A percentile compares a stretch with the other conserved stretches of the same genome.
These are phyloP conservation scores for Vicugna pacos DNA, from an alignment of 2,113 vertebrate genomes.

Conservation along the genomic window DNA sequence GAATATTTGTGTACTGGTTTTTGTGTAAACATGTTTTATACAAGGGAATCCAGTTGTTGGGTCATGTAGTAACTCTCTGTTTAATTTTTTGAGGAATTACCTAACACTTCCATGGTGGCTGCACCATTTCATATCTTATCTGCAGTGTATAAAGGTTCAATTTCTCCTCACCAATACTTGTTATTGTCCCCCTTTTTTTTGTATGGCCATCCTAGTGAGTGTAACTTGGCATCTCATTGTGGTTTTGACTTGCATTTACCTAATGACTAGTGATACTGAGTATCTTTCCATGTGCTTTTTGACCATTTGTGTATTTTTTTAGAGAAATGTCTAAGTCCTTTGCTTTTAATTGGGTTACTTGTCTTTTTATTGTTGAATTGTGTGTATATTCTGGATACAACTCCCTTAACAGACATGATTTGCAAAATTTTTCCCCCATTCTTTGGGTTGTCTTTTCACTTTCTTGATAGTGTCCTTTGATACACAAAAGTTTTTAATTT, in stretches of 20 bases:
- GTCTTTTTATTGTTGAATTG: not conserved
- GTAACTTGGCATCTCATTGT: not conserved
- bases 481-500: not conserved
- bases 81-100: conserved; percentile 4
- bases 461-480: not conserved
- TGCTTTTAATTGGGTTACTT: conserved; percentile 20
- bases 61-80: not conserved
- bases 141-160: not conserved
- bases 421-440: not conserved
- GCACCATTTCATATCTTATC: not conserved
- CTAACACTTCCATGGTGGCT: not conserved
- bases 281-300: not conserved
- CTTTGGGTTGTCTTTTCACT: not conserved
- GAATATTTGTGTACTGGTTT: not conserved
- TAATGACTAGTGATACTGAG: not conserved
- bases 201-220: not conserved
- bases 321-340: not conserved
- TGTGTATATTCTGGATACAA: not conserved
- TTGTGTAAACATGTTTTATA: not conserved
- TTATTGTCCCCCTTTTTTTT: not conserved
- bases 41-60: not conserved
- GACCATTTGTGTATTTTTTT: not conserved
- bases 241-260: conserved; percentile 5
- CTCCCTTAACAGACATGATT: not conserved
- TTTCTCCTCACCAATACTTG: not conserved